Conservation (phyloP, 2,113 vertebrate genomes). For the Carollia perspicillata region DNA sequence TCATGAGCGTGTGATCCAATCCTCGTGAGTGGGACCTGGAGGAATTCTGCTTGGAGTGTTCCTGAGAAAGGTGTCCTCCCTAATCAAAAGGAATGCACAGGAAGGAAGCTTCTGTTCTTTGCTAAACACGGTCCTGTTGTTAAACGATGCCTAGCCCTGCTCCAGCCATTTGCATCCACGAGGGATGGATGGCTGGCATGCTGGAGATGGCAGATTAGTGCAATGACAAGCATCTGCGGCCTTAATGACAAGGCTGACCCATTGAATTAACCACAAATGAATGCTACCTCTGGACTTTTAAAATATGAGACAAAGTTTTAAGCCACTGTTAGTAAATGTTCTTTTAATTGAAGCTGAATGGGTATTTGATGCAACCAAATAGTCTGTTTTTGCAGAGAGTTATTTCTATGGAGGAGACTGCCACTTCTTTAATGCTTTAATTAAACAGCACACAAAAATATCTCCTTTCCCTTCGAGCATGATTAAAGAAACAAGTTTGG, state of each 20-base stretch:
- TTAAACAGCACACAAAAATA: constrained; percentile 26
- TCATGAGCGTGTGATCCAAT: neutral
- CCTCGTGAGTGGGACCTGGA: neutral
- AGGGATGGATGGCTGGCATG: neutral
- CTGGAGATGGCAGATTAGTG: neutral
- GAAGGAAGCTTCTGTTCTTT: neutral
- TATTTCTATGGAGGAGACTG: neutral
- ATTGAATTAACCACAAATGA: neutral
- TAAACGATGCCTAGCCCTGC: neutral
- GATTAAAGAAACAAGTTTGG: constrained; percentile 42
- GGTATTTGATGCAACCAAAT: neutral
- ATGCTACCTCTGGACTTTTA: neutral
- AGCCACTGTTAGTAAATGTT: neutral
- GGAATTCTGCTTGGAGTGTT: neutral
- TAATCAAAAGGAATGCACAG: neutral
- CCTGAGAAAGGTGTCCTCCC: neutral
- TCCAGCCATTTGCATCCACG: neutral
- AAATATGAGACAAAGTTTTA: neutral
- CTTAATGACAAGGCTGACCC: neutral
- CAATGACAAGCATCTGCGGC: neutral
- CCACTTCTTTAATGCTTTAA: constrained; percentile 41
- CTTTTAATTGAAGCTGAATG: constrained; percentile 21
- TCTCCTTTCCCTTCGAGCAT: constrained; percentile 38
- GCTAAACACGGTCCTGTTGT: neutral
- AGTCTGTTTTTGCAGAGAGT: neutral